Evolutionary conservation across 1,140 invertebrate genomes (phyloP).

Genomic region (Tigriopus japonicus): DNA sequence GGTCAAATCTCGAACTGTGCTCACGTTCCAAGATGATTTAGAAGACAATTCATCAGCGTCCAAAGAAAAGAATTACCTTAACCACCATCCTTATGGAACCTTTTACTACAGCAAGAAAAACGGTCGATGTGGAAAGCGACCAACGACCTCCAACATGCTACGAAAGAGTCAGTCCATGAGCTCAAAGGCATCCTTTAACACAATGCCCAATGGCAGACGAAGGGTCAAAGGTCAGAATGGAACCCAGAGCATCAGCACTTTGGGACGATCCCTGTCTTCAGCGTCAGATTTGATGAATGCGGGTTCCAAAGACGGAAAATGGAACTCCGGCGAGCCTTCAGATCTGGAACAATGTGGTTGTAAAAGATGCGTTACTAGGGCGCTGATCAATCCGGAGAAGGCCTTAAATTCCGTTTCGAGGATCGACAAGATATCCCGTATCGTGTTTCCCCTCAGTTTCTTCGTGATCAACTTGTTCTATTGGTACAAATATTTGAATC

Average conservation of each 20-base stretch:
- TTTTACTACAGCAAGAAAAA: background rate
- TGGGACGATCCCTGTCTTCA: too few relatives aligned
- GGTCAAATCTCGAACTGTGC: too few relatives aligned
- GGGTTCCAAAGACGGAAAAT: too few relatives aligned
- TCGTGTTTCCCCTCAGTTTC: constrained; percentile 54
- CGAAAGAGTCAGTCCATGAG: too few relatives aligned
- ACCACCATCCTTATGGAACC: background rate
- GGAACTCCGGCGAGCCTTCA: too few relatives aligned
- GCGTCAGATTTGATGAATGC: too few relatives aligned
- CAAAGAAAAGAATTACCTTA: background rate
- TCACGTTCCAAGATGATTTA: too few relatives aligned
- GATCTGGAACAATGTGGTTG: background rate
- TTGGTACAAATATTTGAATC: constrained; percentile 46
- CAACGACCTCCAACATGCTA: background rate
- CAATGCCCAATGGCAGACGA: background rate
- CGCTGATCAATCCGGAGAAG: constrained; percentile 13
- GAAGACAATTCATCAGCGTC: background rate
- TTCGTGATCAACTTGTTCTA: constrained; percentile 56
- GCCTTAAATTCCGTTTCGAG: constrained; percentile 51
- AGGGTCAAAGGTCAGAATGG: too few relatives aligned
- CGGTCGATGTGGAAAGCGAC: background rate
- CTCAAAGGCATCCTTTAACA: background rate
- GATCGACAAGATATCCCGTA: constrained; percentile 48
- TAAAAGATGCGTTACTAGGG: constrained; percentile 6
- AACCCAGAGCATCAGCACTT: too few relatives aligned